phyloP scores from a whole-genome alignment of 1,140 invertebrate genomes.

The Eciton burchellii region DNA sequence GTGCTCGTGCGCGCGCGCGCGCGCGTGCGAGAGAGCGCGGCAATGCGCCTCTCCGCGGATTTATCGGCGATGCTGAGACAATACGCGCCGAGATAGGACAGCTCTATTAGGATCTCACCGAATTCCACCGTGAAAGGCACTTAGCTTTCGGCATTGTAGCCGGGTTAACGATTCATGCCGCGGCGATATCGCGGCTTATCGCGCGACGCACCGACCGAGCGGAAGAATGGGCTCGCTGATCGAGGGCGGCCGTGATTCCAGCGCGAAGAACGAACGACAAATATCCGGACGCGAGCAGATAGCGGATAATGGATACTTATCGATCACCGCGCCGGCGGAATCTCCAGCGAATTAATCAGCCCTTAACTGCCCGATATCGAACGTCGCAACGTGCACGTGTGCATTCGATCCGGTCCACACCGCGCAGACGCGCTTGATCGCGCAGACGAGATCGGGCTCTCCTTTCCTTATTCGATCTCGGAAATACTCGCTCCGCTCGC shows the following conservation, averaged over 20 bases:
- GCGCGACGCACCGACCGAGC: constrained; percentile 24
- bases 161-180: constrained; percentile 58
- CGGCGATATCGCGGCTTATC: constrained; percentile 55
- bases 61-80: constrained; percentile 71
- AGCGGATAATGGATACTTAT: not conserved
- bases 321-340: not conserved
- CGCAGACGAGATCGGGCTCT: too few relatives aligned
- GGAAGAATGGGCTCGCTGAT: constrained; percentile 45
- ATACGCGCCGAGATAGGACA: constrained; percentile 62
- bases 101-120: constrained; percentile 46
- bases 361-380: not conserved
- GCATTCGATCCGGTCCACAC: too few relatives aligned
- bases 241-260: constrained; percentile 1
- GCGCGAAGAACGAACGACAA: constrained; percentile 15
- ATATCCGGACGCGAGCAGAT: constrained; percentile 2
- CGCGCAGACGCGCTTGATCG: too few relatives aligned
- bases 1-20: constrained; percentile 10
- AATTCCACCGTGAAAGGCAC: constrained; percentile 69
- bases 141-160: constrained; percentile 72
- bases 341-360: not conserved
- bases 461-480: not conserved
- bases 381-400: not conserved
- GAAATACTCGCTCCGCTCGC: not conserved
- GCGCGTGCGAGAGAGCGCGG: constrained; percentile 20
- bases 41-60: constrained; percentile 71